A percentile compares a stretch with the other conserved stretches of the same genome.
Conservation (phyloP, 2,113 vertebrate genomes). For the Pachycephala philippinensis region DNA sequence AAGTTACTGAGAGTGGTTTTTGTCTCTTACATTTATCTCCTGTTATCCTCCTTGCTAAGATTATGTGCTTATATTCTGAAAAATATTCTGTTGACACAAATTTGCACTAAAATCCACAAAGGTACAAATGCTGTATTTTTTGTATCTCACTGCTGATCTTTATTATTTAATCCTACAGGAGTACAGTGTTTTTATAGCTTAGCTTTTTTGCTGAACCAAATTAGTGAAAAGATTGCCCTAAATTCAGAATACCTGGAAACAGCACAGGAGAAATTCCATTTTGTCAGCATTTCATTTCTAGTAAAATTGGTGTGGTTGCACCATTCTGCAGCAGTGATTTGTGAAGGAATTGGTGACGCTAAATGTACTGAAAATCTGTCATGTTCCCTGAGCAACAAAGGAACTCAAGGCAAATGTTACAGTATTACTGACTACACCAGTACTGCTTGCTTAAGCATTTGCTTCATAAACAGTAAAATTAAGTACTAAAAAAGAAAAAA, state of each 20-base stretch:
- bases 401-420: constrained; percentile 72
- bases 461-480: constrained; percentile 54
- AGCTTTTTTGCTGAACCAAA: constrained; percentile 9
- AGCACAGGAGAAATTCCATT: constrained; percentile 22
- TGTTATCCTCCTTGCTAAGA: neutral
- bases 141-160: constrained; percentile 23
- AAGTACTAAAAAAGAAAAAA: neutral
- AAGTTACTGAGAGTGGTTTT: neutral
- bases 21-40: neutral
- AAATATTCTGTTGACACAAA: neutral
- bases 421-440: constrained; percentile 56
- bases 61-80: neutral
- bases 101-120: neutral
- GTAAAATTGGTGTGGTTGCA: constrained; percentile 51
- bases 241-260: constrained; percentile 28
- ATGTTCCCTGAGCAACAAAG: constrained; percentile 67
- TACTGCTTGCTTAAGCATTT: constrained; percentile 63
- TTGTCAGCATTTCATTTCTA: constrained; percentile 46
- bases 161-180: constrained; percentile 52
- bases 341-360: constrained; percentile 67
- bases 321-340: constrained; percentile 61
- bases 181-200: constrained; percentile 4
- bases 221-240: constrained; percentile 26
- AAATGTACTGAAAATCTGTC: constrained; percentile 60
- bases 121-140: neutral